Percentiles rank a stretch among this genome's conserved stretches.
Conservation (phyloP, 2,113 vertebrate species). For the Cisticola juncidis region DNA sequence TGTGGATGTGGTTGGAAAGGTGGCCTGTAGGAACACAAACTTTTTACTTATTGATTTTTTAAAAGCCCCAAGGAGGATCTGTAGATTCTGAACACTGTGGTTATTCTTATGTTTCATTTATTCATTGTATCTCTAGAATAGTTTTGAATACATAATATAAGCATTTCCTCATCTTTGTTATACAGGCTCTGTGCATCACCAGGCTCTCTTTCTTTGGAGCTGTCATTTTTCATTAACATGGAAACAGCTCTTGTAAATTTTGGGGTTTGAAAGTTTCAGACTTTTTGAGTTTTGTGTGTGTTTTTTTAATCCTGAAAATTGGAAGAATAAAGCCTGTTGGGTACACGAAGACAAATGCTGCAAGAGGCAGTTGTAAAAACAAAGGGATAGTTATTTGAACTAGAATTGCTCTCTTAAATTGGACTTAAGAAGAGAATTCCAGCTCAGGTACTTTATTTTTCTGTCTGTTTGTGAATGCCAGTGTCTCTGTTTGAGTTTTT, state of each 20-base stretch:
- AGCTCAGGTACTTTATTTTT: background rate
- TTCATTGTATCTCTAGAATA: background rate
- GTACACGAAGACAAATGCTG: background rate
- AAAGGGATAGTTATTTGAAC: background rate
- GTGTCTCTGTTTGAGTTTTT: background rate
- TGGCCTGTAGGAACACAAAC: fast-evolving
- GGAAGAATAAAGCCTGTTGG: background rate
- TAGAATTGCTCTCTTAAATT: background rate
- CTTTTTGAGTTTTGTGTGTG: background rate
- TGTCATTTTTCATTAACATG: background rate
- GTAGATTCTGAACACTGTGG: background rate
- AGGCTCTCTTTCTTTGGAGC: background rate
- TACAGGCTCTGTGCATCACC: background rate
- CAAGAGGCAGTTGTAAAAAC: background rate
- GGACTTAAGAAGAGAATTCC: background rate
- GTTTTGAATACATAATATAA: background rate
- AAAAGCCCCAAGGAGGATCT: background rate
- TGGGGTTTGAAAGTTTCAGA: background rate
- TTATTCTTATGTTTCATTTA: background rate
- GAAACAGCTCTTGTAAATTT: background rate
- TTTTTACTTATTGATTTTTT: background rate
- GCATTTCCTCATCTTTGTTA: background rate
- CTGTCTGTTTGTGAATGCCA: background rate
- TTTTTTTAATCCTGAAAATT: background rate
- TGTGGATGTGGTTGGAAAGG: background rate